Percentiles rank a stretch among this genome's conserved stretches.
Conservation (phyloP, 2,113 vertebrate species). For the Mustela nigripes region DNA sequence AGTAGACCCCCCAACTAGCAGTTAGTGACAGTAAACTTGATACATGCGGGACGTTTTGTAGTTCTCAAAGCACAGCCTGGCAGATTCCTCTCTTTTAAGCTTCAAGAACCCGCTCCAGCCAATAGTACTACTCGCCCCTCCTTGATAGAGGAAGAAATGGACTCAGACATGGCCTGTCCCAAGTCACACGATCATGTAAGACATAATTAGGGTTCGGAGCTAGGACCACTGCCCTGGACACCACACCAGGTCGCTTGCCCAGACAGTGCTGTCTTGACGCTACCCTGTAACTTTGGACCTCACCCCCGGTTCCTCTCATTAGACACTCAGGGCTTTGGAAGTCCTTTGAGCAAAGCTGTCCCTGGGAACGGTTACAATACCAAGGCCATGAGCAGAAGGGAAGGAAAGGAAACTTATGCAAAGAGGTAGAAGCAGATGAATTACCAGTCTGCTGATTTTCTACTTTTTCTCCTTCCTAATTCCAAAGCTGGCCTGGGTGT, state of each 20-base stretch:
- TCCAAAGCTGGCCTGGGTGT: neutral
- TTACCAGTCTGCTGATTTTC: neutral
- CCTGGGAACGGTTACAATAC: fast-evolving
- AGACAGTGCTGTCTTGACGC: too few species aligned
- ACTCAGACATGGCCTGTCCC: neutral
- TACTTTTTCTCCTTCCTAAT: neutral
- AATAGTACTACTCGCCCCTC: neutral
- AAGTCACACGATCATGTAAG: neutral
- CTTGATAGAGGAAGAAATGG: neutral
- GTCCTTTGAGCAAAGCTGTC: neutral
- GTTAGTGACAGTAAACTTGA: neutral
- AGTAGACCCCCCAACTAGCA: neutral
- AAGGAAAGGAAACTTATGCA: neutral
- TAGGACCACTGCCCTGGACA: neutral
- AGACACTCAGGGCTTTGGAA: neutral
- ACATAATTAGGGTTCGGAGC: neutral
- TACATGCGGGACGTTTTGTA: fast-evolving
- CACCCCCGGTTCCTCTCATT: neutral
- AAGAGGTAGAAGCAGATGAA: neutral
- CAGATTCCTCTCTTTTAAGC: neutral
- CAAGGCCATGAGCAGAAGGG: too few species aligned
- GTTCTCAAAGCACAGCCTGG: neutral
- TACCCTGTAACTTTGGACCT: neutral
- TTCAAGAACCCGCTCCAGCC: neutral
- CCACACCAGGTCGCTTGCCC: too few species aligned